Base-by-base conservation (phyloP, 2,797 vertebrate species). In the Muscicapa comitata region DNA sequence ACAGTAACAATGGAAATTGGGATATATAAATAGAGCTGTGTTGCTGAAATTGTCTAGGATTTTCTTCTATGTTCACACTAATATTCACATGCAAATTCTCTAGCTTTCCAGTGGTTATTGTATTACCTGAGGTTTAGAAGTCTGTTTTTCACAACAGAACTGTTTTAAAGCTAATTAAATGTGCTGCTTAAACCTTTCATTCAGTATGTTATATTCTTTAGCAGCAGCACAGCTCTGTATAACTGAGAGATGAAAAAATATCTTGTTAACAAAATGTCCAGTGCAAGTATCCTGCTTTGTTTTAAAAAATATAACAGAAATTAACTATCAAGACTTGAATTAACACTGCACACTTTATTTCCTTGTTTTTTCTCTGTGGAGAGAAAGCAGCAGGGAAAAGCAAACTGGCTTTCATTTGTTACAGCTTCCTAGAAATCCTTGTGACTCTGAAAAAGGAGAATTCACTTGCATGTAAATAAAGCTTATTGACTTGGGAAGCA, bases 381-480 rank as follows among this genome's bases (percentile, higher is more conserved):
- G 50, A 89, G 84, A 87, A 92, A 89, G 87, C 1, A 7, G 42
- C 37, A 85, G 65, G 66, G 55, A 70, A 70, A 90, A 76, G 35
- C 43, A 73, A 38, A 35, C 37, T 62, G 62, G 24, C 38, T 92
- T 82, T 77, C 62, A 65, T 85, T 87, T 71, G 19, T 76, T 88
- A 55, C 17, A 50, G 42, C 42, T 90, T 95, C 83, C 75, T 85
- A 93, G 78, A 80, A 89, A 82, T 91, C 53, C 47, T 45, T 63
- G 45, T 83, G 86, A 85, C 72, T 92, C 48, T 90, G 83, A 79
- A 87, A 93, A 87, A 68, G 45, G 45, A 61, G 42, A 91, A 94
- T 87, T 93, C 81, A 74, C 80, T 88, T 85, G 42, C n/a, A 45
- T 62, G 47, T 63, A 79, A 85, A 89, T 90, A 92, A 71, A 83